Percentiles rank a stretch among this genome's conserved stretches.
Evolutionary conservation across 2,113 vertebrate genomes (phyloP).

Genomic region (Sinocyclocheilus anshuiensis): DNA sequence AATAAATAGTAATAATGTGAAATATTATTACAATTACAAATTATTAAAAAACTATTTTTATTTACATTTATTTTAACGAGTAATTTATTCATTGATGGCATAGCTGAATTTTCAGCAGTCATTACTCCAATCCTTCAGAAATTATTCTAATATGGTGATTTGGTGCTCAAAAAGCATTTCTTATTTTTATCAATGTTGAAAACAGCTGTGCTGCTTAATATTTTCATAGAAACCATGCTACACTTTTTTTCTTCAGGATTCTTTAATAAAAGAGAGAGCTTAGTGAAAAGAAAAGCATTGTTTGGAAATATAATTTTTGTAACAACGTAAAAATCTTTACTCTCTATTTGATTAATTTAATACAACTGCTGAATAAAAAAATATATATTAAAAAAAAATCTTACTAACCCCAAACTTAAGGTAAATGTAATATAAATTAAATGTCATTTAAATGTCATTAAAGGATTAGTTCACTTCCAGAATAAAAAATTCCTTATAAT

Average conservation of each 20-base stretch:
- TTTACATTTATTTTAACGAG: neutral
- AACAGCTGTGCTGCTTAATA: neutral
- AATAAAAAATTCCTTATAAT: too few relatives aligned
- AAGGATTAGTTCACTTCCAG: too few relatives aligned
- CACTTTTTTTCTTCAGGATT: neutral
- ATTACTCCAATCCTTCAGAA: neutral
- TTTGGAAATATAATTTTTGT: neutral
- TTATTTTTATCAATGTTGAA: neutral
- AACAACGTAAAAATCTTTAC: neutral
- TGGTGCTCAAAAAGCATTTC: neutral
- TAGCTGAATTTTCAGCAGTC: neutral
- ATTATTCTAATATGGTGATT: neutral
- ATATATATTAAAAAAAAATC: neutral
- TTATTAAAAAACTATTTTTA: neutral
- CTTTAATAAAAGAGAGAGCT: neutral
- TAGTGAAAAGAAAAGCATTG: neutral
- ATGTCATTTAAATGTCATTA: neutral
- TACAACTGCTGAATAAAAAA: neutral
- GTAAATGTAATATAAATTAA: neutral
- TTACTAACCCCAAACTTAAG: neutral
- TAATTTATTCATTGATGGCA: neutral
- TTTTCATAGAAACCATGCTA: neutral
- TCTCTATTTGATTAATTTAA: neutral
- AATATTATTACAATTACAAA: neutral
- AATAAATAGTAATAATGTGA: neutral